phyloP scores from a whole-genome alignment of 2,888 invertebrate genomes.

The Hydraecia micacea region DNA sequence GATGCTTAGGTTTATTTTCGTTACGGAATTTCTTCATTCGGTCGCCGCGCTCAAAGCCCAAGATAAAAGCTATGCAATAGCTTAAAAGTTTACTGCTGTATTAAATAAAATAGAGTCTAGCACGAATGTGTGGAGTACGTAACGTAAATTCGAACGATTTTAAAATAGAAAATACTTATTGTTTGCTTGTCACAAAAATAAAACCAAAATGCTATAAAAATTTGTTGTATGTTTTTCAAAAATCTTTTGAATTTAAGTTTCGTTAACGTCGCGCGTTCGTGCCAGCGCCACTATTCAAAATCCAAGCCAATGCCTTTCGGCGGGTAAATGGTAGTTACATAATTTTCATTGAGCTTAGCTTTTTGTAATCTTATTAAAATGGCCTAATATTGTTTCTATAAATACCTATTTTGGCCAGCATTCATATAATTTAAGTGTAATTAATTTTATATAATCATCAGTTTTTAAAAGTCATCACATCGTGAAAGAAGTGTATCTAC shows the following conservation, averaged over 20 bases:
- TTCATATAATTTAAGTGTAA: neutral
- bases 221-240: neutral
- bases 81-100: neutral
- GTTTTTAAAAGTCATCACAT: neutral
- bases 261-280: neutral
- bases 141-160: neutral
- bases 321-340: no score
- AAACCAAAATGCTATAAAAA: neutral
- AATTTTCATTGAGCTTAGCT: neutral
- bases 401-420: no score
- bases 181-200: neutral
- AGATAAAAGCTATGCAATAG: no score
- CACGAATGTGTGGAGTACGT: neutral
- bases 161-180: neutral
- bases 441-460: neutral
- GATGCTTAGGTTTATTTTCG: no score
- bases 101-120: neutral
- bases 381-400: neutral
- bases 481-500: neutral
- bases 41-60: no score
- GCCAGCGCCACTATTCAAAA: no score
- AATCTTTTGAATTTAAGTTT: neutral
- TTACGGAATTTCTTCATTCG: no score
- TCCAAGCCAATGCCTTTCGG: no score
- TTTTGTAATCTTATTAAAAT: neutral